Base-by-base conservation (phyloP, 2,888 invertebrate species). In the Serripes groenlandicus region DNA sequence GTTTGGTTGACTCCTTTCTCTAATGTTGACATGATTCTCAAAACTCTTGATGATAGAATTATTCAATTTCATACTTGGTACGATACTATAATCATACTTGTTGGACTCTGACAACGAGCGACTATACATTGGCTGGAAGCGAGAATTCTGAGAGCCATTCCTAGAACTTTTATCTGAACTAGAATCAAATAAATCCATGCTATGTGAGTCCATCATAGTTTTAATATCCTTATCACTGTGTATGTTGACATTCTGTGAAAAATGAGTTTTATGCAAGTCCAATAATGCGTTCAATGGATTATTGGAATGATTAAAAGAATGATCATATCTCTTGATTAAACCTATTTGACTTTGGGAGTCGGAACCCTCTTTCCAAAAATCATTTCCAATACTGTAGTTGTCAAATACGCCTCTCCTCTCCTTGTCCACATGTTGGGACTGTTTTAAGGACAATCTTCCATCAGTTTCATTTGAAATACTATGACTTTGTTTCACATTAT, bases 11-110 rank as follows among this genome's bases (percentile, higher is more conserved):
- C n/a, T 7, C 56, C 62, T 77, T 30, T 75, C 75, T 35, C 42
- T 34, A 5, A n/a, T 26, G 30, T 26, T 66, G 23, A 37, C 26
- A 58, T 72, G 75, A 35, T 85, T 83, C 30, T 68, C 73, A 15
- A 86, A 75, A 75, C 70, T 75, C 73, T 70, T 80, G 32, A 80
- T 71, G 21, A 86, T 83, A 26, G 83, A 81, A 54, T 83, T 68
- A 76, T 70, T 81, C 7, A 86, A 32, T 64, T 72, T 80, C 42
- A 70, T 78, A 68, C 70, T 81, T 56, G 68, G 75, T 15, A 81
- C 66, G 42, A 86, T 81, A 49, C 78, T 78, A 60, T 83, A 81
- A 9, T 78, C 78, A 52, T 73, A 58, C 32, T 75, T 82, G 18
- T n/a, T 35, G 3, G 75, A 78, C 18, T 86, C 83, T 60, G 86